Conservation (phyloP, 2,113 vertebrate genomes). For the Oryzias celebensis region DNA sequence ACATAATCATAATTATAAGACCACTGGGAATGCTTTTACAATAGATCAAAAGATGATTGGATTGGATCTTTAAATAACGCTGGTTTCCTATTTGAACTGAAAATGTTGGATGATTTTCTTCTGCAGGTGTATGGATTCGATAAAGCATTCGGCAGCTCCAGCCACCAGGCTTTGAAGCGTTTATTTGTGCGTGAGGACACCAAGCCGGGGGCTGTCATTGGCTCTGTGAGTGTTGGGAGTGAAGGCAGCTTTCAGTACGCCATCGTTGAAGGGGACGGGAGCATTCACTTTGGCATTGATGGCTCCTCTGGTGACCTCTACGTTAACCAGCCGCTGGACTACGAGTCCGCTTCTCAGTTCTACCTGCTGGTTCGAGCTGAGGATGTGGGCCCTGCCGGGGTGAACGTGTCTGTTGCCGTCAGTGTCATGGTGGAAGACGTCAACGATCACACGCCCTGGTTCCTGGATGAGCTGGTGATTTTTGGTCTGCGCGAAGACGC, state of each 20-base stretch:
- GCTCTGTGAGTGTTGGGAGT: slow-evolving; percentile 66
- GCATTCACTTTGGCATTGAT: slow-evolving; percentile 82
- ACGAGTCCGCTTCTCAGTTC: slow-evolving; percentile 82
- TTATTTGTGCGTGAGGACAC: slow-evolving; percentile 83
- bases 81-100: background rate
- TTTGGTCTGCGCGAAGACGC: slow-evolving; percentile 83
- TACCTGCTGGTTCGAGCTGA: slow-evolving; percentile 76
- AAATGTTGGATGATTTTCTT: background rate
- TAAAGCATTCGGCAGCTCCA: slow-evolving; percentile 27
- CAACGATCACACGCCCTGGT: slow-evolving; percentile 86
- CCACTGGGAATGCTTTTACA: too few species aligned
- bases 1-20: too few species aligned
- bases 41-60: too few species aligned
- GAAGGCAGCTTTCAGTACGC: slow-evolving; percentile 72
- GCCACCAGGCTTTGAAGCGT: slow-evolving; percentile 68
- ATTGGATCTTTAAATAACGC: too few species aligned
- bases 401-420: slow-evolving; percentile 75
- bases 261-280: slow-evolving; percentile 77
- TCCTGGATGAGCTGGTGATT: slow-evolving; percentile 81
- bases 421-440: slow-evolving; percentile 84
- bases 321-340: slow-evolving; percentile 85
- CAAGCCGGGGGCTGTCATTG: slow-evolving; percentile 79
- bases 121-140: slow-evolving; percentile 82
- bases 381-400: slow-evolving; percentile 59
- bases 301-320: slow-evolving; percentile 82